Percentiles rank a stretch among this genome's conserved stretches.
Evolutionary conservation across 1,140 invertebrate genomes (phyloP).

Genomic region (Trichonephila inaurata): DNA sequence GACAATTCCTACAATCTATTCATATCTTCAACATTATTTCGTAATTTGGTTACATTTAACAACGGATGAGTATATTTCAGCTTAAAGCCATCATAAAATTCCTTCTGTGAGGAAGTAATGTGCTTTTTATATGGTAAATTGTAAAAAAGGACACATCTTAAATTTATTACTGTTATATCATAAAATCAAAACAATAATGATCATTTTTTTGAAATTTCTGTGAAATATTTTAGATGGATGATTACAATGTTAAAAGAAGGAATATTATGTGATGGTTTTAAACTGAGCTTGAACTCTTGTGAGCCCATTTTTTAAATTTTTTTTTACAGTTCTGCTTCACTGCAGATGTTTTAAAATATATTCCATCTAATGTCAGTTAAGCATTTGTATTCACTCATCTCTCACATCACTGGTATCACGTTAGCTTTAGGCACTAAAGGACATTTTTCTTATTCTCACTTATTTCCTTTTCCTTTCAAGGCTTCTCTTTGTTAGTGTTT

Average conservation of each 20-base stretch:
- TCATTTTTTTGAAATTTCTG: neutral
- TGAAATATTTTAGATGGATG: too few species aligned
- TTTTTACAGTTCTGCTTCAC: slow-evolving; percentile 1
- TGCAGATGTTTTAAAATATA: slow-evolving; percentile 54
- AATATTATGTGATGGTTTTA: neutral
- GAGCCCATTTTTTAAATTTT: neutral
- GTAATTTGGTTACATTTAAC: neutral
- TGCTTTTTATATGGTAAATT: neutral
- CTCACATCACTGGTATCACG: slow-evolving; percentile 68
- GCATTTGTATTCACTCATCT: neutral
- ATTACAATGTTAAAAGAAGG: neutral
- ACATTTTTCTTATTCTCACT: slow-evolving; percentile 66
- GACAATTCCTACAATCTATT: neutral
- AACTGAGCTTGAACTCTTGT: slow-evolving; percentile 6
- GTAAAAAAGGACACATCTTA: too few species aligned
- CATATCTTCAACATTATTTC: neutral
- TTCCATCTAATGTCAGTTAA: slow-evolving; percentile 33
- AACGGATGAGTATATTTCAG: neutral
- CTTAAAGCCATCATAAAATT: slow-evolving; percentile 9
- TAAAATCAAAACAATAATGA: neutral
- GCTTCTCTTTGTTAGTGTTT: neutral
- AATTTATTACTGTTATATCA: too few species aligned
- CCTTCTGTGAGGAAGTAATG: neutral
- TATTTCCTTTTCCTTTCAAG: slow-evolving; percentile 48
- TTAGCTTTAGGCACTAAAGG: slow-evolving; percentile 76